These are phyloP conservation scores for Sphenopsis melanotis DNA, from an alignment of 2,797 vertebrate species.

Conservation along the genomic window DNA sequence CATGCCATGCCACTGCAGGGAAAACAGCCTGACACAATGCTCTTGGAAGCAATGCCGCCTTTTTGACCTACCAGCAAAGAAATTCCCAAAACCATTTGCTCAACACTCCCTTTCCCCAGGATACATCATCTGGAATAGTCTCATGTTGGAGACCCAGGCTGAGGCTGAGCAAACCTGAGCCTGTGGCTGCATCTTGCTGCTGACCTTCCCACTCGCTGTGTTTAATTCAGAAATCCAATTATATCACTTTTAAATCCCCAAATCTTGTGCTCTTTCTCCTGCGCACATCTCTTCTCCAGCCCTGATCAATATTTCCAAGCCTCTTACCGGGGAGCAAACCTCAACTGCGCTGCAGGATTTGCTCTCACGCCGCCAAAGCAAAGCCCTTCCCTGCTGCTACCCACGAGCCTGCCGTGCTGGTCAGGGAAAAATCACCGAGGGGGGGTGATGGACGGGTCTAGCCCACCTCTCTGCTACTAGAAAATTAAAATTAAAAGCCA, in stretches of 20 bases:
- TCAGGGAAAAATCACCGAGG: background rate
- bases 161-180: background rate
- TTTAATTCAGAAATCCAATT: slow-evolving; percentile 53
- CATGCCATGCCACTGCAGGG: rapidly evolving
- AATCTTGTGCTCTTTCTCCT: slow-evolving; percentile 49
- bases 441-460: background rate
- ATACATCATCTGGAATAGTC: background rate
- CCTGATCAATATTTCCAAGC: slow-evolving; percentile 44
- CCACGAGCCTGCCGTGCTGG: background rate
- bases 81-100: background rate
- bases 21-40: background rate
- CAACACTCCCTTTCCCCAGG: background rate
- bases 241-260: slow-evolving; percentile 45
- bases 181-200: background rate
- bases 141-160: rapidly evolving
- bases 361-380: background rate
- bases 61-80: background rate
- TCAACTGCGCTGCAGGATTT: background rate
- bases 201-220: background rate
- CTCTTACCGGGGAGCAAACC: background rate
- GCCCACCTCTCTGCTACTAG: background rate
- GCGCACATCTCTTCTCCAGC: slow-evolving; percentile 5
- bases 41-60: rapidly evolving
- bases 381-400: slow-evolving; percentile 15
- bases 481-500: background rate